Evolutionary conservation across 2,797 vertebrate species (phyloP).

Genomic region (Micropoecilia bifurca): DNA sequence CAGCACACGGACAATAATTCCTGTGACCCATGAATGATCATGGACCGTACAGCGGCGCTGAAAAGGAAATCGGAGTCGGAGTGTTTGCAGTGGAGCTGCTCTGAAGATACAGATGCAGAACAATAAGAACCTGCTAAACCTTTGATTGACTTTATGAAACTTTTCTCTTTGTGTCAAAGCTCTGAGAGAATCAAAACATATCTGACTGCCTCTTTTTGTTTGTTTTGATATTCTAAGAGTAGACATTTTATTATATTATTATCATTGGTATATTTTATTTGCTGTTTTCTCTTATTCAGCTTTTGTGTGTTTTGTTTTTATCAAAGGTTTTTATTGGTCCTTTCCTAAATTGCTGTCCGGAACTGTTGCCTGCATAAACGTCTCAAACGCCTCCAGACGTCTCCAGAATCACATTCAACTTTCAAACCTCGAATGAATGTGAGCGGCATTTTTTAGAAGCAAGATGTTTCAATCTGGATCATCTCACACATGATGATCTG

Average conservation of each 20-base stretch:
- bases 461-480: not conserved
- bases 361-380: not conserved
- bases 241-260: not conserved
- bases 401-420: not conserved
- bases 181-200: not conserved
- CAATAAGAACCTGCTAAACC: not conserved
- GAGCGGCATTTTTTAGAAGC: not conserved
- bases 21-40: constrained; percentile 64
- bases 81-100: constrained; percentile 27
- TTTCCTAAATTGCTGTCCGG: not conserved
- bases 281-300: not conserved
- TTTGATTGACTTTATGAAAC: not conserved
- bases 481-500: not conserved
- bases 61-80: constrained; percentile 33
- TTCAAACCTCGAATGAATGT: not conserved
- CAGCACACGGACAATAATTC: constrained; percentile 65
- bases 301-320: not conserved
- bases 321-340: not conserved
- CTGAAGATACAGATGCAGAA: not conserved
- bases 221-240: not conserved
- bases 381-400: not conserved
- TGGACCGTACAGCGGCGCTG: constrained; percentile 40
- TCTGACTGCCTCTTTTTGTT: not conserved
- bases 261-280: not conserved
- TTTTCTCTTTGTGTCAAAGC: not conserved